Conservation (phyloP, 1,140 invertebrate genomes). For the Saccostrea glomerata region DNA sequence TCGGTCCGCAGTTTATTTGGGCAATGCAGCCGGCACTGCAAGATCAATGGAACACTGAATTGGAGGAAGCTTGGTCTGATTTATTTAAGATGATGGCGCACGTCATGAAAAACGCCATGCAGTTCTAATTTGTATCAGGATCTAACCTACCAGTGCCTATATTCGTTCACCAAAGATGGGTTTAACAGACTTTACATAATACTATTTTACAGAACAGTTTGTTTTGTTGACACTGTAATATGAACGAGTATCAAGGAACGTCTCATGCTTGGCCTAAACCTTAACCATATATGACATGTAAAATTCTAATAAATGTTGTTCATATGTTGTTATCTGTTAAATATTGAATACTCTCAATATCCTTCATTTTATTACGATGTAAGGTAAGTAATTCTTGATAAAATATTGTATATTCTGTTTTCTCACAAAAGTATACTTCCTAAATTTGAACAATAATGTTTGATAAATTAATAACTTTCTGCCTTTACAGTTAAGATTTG, state of each 20-base stretch:
- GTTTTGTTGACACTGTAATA: background rate
- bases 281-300: background rate
- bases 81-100: slow-evolving; percentile 80
- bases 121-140: slow-evolving; percentile 51
- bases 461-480: no score
- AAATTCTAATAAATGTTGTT: background rate
- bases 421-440: no score
- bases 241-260: background rate
- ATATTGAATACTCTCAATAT: no score
- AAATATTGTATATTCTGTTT: no score
- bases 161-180: background rate
- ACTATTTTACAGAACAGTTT: background rate
- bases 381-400: no score
- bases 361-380: no score
- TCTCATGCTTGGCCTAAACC: background rate
- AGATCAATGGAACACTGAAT: slow-evolving; percentile 80
- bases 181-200: no score
- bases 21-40: slow-evolving; percentile 81
- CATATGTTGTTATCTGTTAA: background rate
- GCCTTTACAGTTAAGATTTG: no score
- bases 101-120: slow-evolving; percentile 81
- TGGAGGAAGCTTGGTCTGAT: slow-evolving; percentile 81
- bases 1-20: slow-evolving; percentile 82
- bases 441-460: no score
- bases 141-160: slow-evolving; percentile 6